Evolutionary conservation across 2,888 invertebrate genomes (phyloP).

Genomic region (Rotaria magnacalcarata): DNA sequence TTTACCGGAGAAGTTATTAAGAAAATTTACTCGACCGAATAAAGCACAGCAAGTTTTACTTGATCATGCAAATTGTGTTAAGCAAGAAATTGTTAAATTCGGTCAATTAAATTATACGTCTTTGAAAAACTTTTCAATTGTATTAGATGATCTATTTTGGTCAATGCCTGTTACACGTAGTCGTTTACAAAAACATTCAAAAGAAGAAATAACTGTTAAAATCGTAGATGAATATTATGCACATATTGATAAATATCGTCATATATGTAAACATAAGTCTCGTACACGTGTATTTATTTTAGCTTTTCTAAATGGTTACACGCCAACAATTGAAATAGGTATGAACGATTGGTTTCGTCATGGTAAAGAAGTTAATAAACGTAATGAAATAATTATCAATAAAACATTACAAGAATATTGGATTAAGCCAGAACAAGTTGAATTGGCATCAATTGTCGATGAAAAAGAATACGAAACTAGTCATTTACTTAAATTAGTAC

Average conservation of each 20-base stretch:
- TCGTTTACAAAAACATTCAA: constrained; percentile 51
- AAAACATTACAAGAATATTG: constrained; percentile 79
- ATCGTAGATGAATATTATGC: constrained; percentile 58
- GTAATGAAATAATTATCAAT: constrained; percentile 91
- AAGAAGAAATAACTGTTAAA: constrained; percentile 59
- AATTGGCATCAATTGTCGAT: constrained; percentile 88
- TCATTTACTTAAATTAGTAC: constrained; percentile 64
- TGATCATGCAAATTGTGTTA: constrained; percentile 45
- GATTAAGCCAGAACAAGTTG: constrained; percentile 87
- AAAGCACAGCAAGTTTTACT: constrained; percentile 38
- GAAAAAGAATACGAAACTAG: constrained; percentile 76
- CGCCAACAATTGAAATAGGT: constrained; percentile 93
- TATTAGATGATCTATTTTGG: constrained; percentile 46
- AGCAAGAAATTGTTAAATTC: constrained; percentile 45
- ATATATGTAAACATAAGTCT: constrained; percentile 43
- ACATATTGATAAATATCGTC: constrained; percentile 52
- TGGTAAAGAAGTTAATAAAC: constrained; percentile 95
- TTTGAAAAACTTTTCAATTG: constrained; percentile 38
- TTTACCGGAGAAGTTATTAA: constrained; percentile 45
- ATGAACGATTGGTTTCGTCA: constrained; percentile 94
- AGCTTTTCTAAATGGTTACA: constrained; percentile 80
- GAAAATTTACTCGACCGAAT: constrained; percentile 44
- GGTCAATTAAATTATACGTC: constrained; percentile 41
- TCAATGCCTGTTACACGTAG: constrained; percentile 40
- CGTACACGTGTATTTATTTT: constrained; percentile 89